Evolutionary conservation across 37 sponge, comb jelly and placozoan species (phyloP).

Genomic region (Agelas oroides): DNA sequence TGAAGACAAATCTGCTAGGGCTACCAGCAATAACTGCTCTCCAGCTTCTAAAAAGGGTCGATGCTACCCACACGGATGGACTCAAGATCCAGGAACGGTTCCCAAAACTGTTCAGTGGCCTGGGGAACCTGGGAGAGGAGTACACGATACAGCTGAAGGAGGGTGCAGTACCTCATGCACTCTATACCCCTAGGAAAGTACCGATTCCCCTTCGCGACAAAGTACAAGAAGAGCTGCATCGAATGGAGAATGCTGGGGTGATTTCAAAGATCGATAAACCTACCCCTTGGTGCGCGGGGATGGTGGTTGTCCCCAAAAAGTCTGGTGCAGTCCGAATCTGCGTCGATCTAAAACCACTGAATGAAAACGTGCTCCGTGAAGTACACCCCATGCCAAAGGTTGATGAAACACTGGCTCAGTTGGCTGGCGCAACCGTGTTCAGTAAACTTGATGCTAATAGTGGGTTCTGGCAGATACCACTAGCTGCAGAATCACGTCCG

Average conservation of each 20-base stretch:
- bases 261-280: conserved; percentile 29
- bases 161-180: neutral
- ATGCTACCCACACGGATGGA: neutral
- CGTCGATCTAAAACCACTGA: conserved; percentile 22
- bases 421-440: conserved; percentile 19
- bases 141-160: neutral
- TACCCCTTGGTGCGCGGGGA: conserved; percentile 22
- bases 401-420: conserved; percentile 17
- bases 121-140: conserved; percentile 15
- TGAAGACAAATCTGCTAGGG: conserved; percentile 51
- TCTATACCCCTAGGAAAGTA: conserved; percentile 1
- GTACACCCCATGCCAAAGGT: conserved; percentile 12
- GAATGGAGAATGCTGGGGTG: conserved; percentile 11
- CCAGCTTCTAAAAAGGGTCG: conserved; percentile 21
- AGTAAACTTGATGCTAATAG: conserved; percentile 41
- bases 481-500: neutral
- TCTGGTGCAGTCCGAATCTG: conserved; percentile 16
- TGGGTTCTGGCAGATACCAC: conserved; percentile 34
- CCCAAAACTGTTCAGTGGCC: neutral
- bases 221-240: conserved; percentile 8
- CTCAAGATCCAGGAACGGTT: neutral
- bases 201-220: conserved; percentile 8
- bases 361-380: conserved; percentile 23
- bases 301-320: conserved; percentile 6
- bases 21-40: conserved; percentile 56